Base-by-base conservation (phyloP, 2,888 invertebrate species). In the Polietes domitor region DNA sequence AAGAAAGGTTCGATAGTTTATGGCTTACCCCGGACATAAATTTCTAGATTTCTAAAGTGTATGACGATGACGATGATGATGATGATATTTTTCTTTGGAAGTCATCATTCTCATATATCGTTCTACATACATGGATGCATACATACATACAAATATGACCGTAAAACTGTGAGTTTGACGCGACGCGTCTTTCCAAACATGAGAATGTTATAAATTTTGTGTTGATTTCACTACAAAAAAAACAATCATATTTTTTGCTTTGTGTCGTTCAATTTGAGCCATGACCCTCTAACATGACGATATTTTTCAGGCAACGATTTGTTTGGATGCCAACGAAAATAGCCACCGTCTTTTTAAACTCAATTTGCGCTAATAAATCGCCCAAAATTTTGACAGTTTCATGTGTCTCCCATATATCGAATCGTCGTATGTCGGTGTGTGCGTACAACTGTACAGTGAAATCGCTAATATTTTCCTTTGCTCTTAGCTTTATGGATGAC, bases 361-460 rank as follows among this genome's bases (percentile, higher is more conserved):
- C 90, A 90, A 90, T 90, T 90, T 90, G 89, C 89, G 89, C 89
- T 88, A 90, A 90, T 90, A 90, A 90, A 90, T 90, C 89, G 90
- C 89, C 89, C 82, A 90, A 90, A 89, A 90, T 90, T 89, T 85
- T 90, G 90, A 90, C 90, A 90, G 90, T 89, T 90, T 89, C 84
- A 77, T 84, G 78, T 81, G 81, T 80, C 37, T 72, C 61, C 68
- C 70, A 82, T 61, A 61, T 50, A 68, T 37, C 5, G 15, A 10
- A 58, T 15, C 6, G 9, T 12, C 4, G 24, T 58, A 24, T n/a
- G 47, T n/a, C 12, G 12, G 47, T 47, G 0, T 2, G 47, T 47
- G 3, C 4, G 47, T 47, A 1, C 12, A 58, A n/a, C 9, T 21
- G n/a, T 28, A 58, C 21, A 73, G 68, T 75, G 65, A 80, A 80